Percentiles rank a stretch among this genome's conserved stretches.
Evolutionary conservation across 2,797 vertebrate species (phyloP).

Genomic region (Mus minutoides): DNA sequence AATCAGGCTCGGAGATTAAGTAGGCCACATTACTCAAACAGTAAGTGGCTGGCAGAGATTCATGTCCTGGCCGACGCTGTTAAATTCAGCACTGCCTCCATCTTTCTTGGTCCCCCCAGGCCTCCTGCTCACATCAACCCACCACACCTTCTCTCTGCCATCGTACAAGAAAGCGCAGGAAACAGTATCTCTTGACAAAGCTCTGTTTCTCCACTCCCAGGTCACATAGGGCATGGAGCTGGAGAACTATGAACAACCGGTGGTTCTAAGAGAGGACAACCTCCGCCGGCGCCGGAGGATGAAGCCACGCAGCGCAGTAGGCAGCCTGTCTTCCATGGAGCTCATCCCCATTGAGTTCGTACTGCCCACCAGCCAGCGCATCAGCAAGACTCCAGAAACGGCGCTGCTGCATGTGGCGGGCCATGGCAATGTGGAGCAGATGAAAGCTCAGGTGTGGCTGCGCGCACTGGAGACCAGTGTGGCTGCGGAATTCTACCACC

Average conservation of each 20-base stretch:
- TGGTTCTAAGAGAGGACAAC: slow-evolving; percentile 92
- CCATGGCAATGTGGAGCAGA: slow-evolving; percentile 97
- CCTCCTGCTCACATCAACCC: rapidly evolving
- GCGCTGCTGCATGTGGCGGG: slow-evolving; percentile 93
- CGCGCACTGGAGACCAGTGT: slow-evolving; percentile 92
- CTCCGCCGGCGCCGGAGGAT: slow-evolving; percentile 93
- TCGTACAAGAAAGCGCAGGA: background rate
- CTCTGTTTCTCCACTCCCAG: slow-evolving; percentile 79
- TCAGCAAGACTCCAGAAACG: slow-evolving; percentile 87
- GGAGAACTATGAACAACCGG: slow-evolving; percentile 89
- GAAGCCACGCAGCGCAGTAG: slow-evolving; percentile 89
- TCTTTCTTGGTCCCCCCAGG: background rate
- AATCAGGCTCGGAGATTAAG: background rate
- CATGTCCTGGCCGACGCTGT: background rate
- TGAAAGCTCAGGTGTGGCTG: slow-evolving; percentile 97
- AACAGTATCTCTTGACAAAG: slow-evolving; percentile 33
- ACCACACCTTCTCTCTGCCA: background rate
- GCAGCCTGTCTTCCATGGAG: slow-evolving; percentile 90
- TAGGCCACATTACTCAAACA: background rate
- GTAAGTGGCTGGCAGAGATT: background rate
- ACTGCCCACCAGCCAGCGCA: slow-evolving; percentile 92
- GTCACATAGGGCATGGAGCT: slow-evolving; percentile 92
- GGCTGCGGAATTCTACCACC: slow-evolving; percentile 94
- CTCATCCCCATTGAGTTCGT: slow-evolving; percentile 94
- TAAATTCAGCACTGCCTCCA: too few species aligned